A percentile compares a stretch with the other conserved stretches of the same genome.
These are phyloP conservation scores for Ciconia stormi DNA, from an alignment of 2,113 vertebrate species.

Conservation along the genomic window DNA sequence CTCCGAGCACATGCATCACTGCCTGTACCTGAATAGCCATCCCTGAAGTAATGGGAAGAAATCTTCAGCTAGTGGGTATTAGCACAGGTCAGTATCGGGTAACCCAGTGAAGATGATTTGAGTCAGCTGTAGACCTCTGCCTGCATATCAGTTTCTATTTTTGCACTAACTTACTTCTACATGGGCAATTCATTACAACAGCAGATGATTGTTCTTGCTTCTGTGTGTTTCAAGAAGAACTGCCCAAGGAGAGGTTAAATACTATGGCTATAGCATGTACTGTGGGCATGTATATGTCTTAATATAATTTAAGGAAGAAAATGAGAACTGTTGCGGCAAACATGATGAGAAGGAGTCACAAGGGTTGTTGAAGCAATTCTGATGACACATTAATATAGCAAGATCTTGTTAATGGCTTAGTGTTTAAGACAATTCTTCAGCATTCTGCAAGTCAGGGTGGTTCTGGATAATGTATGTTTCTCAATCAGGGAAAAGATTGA, in stretches of 20 bases:
- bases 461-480: conserved; percentile 8
- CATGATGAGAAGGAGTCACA: neutral
- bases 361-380: conserved; percentile 7
- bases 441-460: conserved; percentile 37
- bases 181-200: neutral
- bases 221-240: neutral
- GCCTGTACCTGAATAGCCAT: neutral
- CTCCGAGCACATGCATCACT: neutral
- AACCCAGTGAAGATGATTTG: neutral
- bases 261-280: neutral
- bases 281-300: neutral
- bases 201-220: neutral
- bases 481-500: conserved; percentile 43
- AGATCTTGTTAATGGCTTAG: conserved; percentile 42
- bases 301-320: neutral
- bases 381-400: conserved; percentile 31
- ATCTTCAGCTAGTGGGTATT: neutral
- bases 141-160: neutral
- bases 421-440: conserved; percentile 41
- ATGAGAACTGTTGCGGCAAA: neutral
- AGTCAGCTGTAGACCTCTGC: neutral
- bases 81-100: neutral
- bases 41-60: neutral
- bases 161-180: neutral
- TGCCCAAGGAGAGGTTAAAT: neutral